phyloP scores from a whole-genome alignment of 2,888 invertebrate species.

The Brachycybe producta region DNA sequence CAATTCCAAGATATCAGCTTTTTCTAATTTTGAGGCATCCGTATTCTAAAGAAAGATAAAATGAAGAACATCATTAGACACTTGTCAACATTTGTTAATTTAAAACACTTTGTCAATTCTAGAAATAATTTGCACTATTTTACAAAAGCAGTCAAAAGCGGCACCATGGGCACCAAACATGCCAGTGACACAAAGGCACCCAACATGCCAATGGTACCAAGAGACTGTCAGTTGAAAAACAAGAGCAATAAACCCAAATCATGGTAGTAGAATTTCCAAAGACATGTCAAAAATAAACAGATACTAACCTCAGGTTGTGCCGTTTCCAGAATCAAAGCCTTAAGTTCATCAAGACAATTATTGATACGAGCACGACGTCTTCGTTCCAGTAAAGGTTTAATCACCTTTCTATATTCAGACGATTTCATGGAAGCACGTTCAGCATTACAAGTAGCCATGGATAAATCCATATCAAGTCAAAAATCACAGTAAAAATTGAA shows the following conservation, averaged over 20 bases:
- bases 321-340: constrained; percentile 15
- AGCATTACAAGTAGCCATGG: constrained; percentile 8
- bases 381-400: constrained; percentile 17
- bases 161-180: too few species aligned
- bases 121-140: too few species aligned
- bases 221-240: too few species aligned
- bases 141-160: too few species aligned
- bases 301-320: constrained; percentile 16
- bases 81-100: too few species aligned
- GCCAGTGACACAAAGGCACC: too few species aligned
- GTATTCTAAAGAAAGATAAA: constrained; percentile 11
- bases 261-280: background rate
- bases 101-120: too few species aligned
- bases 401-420: constrained; percentile 17
- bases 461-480: constrained; percentile 15
- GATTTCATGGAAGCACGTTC: constrained; percentile 16
- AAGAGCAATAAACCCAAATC: background rate
- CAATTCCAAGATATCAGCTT: constrained; percentile 17
- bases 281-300: background rate
- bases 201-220: too few species aligned
- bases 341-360: constrained; percentile 15
- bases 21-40: constrained; percentile 17
- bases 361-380: constrained; percentile 15
- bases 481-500: background rate
- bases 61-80: background rate